A percentile compares a stretch with the other conserved stretches of the same genome.
These are phyloP conservation scores for Teleiodes luculella DNA, from an alignment of 2,888 invertebrate species.

Conservation along the genomic window DNA sequence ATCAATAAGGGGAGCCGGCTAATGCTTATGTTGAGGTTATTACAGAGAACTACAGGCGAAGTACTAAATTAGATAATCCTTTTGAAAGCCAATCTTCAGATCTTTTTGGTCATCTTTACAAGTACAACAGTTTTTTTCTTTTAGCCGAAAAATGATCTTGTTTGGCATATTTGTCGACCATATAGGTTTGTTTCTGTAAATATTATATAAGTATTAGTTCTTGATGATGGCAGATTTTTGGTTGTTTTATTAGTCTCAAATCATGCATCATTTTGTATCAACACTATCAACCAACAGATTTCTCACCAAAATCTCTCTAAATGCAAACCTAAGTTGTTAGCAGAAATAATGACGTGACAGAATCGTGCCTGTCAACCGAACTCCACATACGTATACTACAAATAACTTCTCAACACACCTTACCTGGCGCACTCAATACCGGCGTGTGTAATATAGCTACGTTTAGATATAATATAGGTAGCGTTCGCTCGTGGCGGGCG, in stretches of 20 bases:
- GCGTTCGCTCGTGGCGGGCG: slow-evolving; percentile 51
- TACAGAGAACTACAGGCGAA: slow-evolving; percentile 1
- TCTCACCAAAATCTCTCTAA: background rate
- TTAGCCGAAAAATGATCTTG: no score
- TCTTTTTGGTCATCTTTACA: background rate
- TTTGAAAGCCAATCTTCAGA: background rate
- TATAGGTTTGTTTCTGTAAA: no score
- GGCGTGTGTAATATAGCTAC: background rate
- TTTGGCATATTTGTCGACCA: no score
- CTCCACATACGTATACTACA: background rate
- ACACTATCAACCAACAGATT: no score
- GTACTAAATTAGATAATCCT: background rate
- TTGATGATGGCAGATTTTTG: no score
- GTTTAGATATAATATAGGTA: slow-evolving; percentile 17
- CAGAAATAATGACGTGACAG: slow-evolving; percentile 11
- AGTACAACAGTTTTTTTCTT: no score
- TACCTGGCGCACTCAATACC: slow-evolving; percentile 18
- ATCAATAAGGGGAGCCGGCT: slow-evolving; percentile 5
- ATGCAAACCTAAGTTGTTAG: background rate
- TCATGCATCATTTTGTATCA: background rate
- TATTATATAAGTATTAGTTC: no score
- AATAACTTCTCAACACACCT: slow-evolving; percentile 13
- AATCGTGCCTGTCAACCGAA: slow-evolving; percentile 3
- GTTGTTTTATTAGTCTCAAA: no score
- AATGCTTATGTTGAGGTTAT: background rate